Base-by-base conservation (phyloP, 2,888 invertebrate genomes). In the Unio pictorum region DNA sequence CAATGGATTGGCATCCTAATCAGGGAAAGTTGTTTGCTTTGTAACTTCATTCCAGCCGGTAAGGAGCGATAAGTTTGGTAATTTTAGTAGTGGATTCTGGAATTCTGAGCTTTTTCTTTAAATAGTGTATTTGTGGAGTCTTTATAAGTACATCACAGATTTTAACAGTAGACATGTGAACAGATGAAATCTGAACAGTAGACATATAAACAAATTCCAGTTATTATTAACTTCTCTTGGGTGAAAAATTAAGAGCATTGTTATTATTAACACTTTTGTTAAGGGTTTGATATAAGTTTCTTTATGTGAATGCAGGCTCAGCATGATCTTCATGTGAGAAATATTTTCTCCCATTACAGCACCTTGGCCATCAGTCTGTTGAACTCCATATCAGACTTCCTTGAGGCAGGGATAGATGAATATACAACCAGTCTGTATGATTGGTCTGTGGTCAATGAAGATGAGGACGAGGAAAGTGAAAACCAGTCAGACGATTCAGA, bases 351-450 rank as follows among this genome's bases (percentile, higher is more conserved):
- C 68, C 11, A 79, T 86, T 87, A 8, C 84, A 92, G 93, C 79
- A 88, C 90, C 69, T 91, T 93, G 80, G 92, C 92, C 3, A 90
- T 89, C 75, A 91, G 91, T 62, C 90, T 93, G 87, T 87, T 93
- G 68, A 88, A 90, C 63, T 92, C 92, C 68, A 91, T 92, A 20
- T 91, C 91, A 23, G 91, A 92, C 77, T 91, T 91, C 79, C 88
- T 93, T 68, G 89, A 83, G 81, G 87, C 78, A 82, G 91, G 86
- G 79, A 91, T 88, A 82, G 90, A 91, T 78, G 89, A 90, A 69
- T 86, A 84, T 68, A 89, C 89, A 45, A 80, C 87, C 20, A 81
- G 84, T 69, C 80, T 90, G 68, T 89, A 87, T 73, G 88, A 89
- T 72, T 76, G 76, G 76, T 80, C 76, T 1, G 72, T 72, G 28